A percentile compares a stretch with the other conserved stretches of the same genome.
Evolutionary conservation across 2,888 invertebrate genomes (phyloP).

Genomic region (Hololepta plana): DNA sequence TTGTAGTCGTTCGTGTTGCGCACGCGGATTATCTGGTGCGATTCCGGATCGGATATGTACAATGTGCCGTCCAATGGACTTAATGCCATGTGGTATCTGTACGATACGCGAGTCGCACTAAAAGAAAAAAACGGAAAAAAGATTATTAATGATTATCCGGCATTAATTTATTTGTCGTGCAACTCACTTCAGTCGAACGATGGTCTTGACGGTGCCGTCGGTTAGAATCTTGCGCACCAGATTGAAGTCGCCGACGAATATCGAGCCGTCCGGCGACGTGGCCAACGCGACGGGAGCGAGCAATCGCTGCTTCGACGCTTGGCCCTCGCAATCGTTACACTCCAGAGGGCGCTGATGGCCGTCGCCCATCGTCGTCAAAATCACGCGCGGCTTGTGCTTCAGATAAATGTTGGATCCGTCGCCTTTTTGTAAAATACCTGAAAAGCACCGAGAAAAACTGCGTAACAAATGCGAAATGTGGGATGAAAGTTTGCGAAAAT

Average conservation of each 20-base stretch:
- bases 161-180: background rate
- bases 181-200: slow-evolving; percentile 66
- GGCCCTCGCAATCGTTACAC: slow-evolving; percentile 64
- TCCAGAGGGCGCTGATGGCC: slow-evolving; percentile 77
- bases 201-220: slow-evolving; percentile 64
- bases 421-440: slow-evolving; percentile 89
- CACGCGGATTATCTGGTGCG: slow-evolving; percentile 82
- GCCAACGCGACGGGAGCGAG: slow-evolving; percentile 87
- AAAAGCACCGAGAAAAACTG: too few relatives aligned
- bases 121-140: slow-evolving; percentile 21
- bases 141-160: too few relatives aligned
- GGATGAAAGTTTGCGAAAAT: too few relatives aligned
- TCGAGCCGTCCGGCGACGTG: slow-evolving; percentile 78
- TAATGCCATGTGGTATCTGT: slow-evolving; percentile 91
- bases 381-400: slow-evolving; percentile 80
- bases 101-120: slow-evolving; percentile 84
- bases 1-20: slow-evolving; percentile 64
- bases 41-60: slow-evolving; percentile 92
- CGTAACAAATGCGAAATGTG: too few relatives aligned
- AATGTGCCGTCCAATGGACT: slow-evolving; percentile 86
- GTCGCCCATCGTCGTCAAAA: slow-evolving; percentile 81
- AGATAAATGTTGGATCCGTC: slow-evolving; percentile 92
- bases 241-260: slow-evolving; percentile 93
- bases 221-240: slow-evolving; percentile 74
- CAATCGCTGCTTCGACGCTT: slow-evolving; percentile 61